phyloP scores from a whole-genome alignment of 2,888 invertebrate species.

The Lycaena phlaeas region DNA sequence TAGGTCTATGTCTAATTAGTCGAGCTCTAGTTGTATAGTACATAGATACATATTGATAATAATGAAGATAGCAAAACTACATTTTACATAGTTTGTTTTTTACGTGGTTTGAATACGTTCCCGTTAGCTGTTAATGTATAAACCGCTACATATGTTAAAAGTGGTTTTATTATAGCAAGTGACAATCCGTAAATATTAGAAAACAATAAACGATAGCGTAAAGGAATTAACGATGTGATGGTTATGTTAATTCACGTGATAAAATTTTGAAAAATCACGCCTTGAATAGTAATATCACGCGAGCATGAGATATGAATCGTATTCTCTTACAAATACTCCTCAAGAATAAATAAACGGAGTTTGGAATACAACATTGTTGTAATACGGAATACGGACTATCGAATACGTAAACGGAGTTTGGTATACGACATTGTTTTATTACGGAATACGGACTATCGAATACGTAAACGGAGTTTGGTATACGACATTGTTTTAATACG shows the following conservation, averaged over 20 bases:
- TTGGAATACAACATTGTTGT: background rate
- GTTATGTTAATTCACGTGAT: slow-evolving; percentile 23
- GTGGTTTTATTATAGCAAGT: too few species aligned
- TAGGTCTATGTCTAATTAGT: too few species aligned
- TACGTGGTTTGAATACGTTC: too few species aligned
- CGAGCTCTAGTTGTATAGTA: too few species aligned
- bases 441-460: background rate
- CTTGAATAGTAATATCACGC: slow-evolving; percentile 4
- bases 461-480: background rate
- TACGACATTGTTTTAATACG: slow-evolving; percentile 2
- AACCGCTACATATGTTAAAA: too few species aligned
- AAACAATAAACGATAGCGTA: too few species aligned
- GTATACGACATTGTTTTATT: slow-evolving; percentile 2
- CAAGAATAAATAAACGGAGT: background rate
- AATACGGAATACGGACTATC: background rate
- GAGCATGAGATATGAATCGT: background rate
- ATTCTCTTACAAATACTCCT: background rate
- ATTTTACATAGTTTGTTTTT: too few species aligned
- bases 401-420: background rate
- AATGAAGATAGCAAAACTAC: too few species aligned
- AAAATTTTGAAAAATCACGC: slow-evolving; percentile 15
- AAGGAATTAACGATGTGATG: background rate
- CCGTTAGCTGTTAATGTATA: too few species aligned
- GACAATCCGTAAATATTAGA: too few species aligned
- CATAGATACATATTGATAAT: too few species aligned